A percentile compares a stretch with the other conserved stretches of the same genome.
Conservation (phyloP, 2,797 vertebrate species). For the Arnoldichthys spilopterus region DNA sequence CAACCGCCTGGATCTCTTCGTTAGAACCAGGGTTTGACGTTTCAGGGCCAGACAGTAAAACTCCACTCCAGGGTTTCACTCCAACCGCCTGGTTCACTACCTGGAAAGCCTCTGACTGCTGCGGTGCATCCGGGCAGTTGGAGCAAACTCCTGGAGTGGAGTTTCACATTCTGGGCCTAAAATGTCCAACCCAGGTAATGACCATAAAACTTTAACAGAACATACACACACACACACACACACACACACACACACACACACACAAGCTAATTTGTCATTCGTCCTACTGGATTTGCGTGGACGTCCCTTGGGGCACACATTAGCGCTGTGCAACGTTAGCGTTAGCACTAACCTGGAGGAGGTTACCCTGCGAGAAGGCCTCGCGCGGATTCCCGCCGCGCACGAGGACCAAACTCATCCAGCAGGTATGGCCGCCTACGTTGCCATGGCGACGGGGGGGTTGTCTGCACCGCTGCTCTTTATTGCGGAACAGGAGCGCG, state of each 20-base stretch:
- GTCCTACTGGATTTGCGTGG: constrained; percentile 3
- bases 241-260: background rate
- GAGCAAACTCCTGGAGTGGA: too few relatives aligned
- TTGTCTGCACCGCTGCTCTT: constrained; percentile 7
- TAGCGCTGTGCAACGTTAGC: background rate
- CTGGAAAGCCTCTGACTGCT: too few relatives aligned
- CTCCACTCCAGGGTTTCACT: too few relatives aligned
- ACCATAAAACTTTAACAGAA: background rate
- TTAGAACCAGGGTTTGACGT: too few relatives aligned
- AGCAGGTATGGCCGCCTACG: background rate
- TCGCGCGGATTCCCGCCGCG: constrained; percentile 6
- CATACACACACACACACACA: background rate
- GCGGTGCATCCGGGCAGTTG: too few relatives aligned
- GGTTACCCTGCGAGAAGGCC: background rate
- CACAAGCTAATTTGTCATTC: constrained; percentile 10
- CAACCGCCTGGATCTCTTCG: too few relatives aligned
- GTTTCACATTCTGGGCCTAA: too few relatives aligned
- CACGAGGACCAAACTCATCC: constrained; percentile 29
- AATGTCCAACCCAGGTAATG: too few relatives aligned
- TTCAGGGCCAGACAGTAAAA: too few relatives aligned
- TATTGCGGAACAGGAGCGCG: constrained; percentile 30
- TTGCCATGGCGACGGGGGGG: constrained; percentile 53
- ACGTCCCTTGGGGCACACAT: background rate
- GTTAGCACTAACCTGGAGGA: background rate
- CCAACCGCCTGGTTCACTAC: too few relatives aligned